Conservation (phyloP, 2,113 vertebrate species). For the Platycercus adscitus region DNA sequence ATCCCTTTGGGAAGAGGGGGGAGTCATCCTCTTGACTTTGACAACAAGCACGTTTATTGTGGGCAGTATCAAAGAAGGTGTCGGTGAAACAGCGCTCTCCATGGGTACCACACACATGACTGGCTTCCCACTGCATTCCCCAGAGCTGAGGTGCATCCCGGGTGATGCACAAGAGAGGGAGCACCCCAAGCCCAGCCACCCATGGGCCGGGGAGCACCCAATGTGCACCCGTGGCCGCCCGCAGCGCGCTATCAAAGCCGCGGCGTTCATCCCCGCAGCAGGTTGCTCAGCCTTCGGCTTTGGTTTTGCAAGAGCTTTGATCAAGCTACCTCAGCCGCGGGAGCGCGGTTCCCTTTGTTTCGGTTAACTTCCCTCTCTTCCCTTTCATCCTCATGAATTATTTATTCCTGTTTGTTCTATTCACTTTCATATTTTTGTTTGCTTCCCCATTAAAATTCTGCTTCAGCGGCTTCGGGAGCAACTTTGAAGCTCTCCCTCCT, state of each 20-base stretch:
- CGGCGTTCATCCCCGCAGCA: accelerated
- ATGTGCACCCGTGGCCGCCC: not conserved
- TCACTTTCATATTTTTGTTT: slow-evolving; percentile 51
- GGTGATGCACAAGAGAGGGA: accelerated
- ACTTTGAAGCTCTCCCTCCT: slow-evolving; percentile 43
- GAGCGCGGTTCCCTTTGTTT: slow-evolving; percentile 39
- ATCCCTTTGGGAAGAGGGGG: not conserved
- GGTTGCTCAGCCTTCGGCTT: not conserved
- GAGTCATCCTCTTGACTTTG: accelerated
- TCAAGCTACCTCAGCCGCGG: not conserved
- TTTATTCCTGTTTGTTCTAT: slow-evolving; percentile 61
- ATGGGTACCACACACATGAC: accelerated
- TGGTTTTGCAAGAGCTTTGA: slow-evolving; percentile 23
- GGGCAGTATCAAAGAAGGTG: not conserved
- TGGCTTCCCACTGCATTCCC: accelerated
- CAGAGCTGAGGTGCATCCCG: accelerated
- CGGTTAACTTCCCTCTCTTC: slow-evolving; percentile 42
- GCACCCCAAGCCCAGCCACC: too few species aligned
- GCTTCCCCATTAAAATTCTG: slow-evolving; percentile 24
- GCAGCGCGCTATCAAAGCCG: not conserved
- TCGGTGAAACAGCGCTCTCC: accelerated
- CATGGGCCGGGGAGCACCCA: accelerated
- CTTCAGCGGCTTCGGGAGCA: not conserved
- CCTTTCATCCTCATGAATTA: slow-evolving; percentile 58
- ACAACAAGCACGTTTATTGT: accelerated